Percentiles rank a stretch among this genome's conserved stretches.
Conservation (phyloP, 2,113 vertebrate species). For the Felis chaus region DNA sequence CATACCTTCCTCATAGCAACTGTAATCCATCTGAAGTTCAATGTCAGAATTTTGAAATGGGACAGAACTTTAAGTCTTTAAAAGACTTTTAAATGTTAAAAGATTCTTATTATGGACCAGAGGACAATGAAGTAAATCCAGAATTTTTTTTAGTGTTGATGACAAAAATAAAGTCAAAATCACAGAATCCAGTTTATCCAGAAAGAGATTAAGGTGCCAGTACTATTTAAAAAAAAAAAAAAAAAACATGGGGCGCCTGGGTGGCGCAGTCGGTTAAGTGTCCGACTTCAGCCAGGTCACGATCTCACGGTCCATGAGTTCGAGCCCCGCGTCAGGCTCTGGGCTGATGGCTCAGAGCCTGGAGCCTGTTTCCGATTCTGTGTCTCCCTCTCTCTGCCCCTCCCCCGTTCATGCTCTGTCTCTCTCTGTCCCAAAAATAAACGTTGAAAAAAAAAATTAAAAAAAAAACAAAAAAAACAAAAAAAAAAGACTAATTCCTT, state of each 20-base stretch:
- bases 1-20: background rate
- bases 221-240: background rate
- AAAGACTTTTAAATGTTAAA: background rate
- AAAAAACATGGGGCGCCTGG: background rate
- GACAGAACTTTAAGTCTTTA: background rate
- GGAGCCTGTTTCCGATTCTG: too few relatives aligned
- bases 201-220: background rate
- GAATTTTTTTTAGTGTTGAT: background rate
- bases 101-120: background rate
- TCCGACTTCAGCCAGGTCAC: too few relatives aligned
- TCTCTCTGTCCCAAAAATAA: too few relatives aligned
- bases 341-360: too few relatives aligned
- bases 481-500: background rate
- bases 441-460: background rate
- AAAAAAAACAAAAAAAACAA: background rate
- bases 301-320: too few relatives aligned
- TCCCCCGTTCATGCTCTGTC: too few relatives aligned
- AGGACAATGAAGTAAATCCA: background rate
- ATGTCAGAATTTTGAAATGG: background rate
- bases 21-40: background rate
- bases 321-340: too few relatives aligned
- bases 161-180: background rate
- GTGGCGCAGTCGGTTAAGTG: too few relatives aligned
- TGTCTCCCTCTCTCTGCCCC: too few relatives aligned
- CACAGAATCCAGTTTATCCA: background rate